phyloP scores from a whole-genome alignment of 1,140 invertebrate genomes.

The Lerema accius region DNA sequence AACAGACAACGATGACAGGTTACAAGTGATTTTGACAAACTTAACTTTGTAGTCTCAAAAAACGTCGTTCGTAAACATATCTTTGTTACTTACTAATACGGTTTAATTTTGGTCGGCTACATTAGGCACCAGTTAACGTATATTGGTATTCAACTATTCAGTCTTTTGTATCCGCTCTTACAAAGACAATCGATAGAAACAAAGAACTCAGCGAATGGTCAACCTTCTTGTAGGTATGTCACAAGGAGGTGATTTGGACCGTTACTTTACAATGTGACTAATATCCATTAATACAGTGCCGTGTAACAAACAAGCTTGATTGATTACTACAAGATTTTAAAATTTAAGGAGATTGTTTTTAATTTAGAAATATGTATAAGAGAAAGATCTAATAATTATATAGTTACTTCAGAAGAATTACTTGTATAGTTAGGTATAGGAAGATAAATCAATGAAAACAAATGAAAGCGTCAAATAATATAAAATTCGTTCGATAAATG shows the following conservation, averaged over 20 bases:
- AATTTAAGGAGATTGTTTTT: neutral
- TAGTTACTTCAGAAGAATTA: neutral
- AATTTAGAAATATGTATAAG: neutral
- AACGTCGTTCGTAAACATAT: neutral
- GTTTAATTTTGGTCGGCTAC: conserved; percentile 27
- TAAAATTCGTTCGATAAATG: conserved; percentile 6
- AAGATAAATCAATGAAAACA: no score
- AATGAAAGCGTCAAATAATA: no score
- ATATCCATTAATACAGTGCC: neutral
- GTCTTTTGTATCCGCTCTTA: conserved; percentile 57
- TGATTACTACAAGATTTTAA: neutral
- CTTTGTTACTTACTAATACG: conserved; percentile 37
- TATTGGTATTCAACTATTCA: conserved; percentile 55
- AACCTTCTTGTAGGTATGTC: conserved; percentile 49
- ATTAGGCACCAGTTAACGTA: conserved; percentile 18
- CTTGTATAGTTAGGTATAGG: no score
- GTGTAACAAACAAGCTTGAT: neutral
- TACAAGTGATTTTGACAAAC: conserved; percentile 65
- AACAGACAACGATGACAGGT: conserved; percentile 76
- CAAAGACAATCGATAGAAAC: conserved; percentile 72
- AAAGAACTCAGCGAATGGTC: conserved; percentile 65
- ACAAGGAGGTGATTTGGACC: conserved; percentile 40
- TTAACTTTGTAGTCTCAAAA: conserved; percentile 32
- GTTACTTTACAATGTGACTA: conserved; percentile 50
- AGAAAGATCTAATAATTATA: neutral